Evolutionary conservation across 2,797 vertebrate genomes (phyloP), one percentile per base, ranked within the genome.

Genomic region (Gymnothorax javanicus): DNA sequence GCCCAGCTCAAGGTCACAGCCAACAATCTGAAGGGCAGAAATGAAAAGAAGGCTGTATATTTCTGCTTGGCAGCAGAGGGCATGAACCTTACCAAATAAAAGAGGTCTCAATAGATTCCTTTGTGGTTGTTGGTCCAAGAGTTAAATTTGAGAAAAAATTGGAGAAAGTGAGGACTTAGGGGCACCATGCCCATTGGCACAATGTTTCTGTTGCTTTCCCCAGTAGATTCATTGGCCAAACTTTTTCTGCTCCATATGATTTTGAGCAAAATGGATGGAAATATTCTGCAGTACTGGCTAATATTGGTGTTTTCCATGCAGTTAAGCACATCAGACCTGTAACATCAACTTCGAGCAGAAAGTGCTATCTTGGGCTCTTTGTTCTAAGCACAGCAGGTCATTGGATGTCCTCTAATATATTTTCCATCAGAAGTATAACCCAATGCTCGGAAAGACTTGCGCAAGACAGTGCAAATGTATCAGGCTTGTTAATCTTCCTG

Each of bases 1-100:
- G 90, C 98, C 98, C 91, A 99, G 92, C 92, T 99, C 96, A 69
- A 95, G 97, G 93, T 99, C 98, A 83, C 98, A 99, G 91, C 98
- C 98, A 91, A 99, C 97, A 85, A 99, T 97, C 98, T 99, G 94
- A 86, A 86, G 86, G 86, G 73, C 84, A 77, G 6, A 90, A 25
- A 85, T 23, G 9, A 12, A 82, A 88, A n/a, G 64, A 23, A 3
- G 50, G 25, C 58, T n/a, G 84, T 17, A 23, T 59, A 52, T 81
- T 56, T 58, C 57, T 8, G 59, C 69, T 33, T 12, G 58, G 54
- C 54, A 87, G 64, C 56, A 13, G 82, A 7, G 79, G 77, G 62
- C 58, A 50, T 57, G 79, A 50, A 56, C 50, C 52, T 79, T 15
- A 11, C 27, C 17, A 2, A 15, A 54, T 13, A 71, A 85, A 84